phyloP scores from a whole-genome alignment of 2,888 invertebrate genomes.

The Ernsta delagoae region DNA sequence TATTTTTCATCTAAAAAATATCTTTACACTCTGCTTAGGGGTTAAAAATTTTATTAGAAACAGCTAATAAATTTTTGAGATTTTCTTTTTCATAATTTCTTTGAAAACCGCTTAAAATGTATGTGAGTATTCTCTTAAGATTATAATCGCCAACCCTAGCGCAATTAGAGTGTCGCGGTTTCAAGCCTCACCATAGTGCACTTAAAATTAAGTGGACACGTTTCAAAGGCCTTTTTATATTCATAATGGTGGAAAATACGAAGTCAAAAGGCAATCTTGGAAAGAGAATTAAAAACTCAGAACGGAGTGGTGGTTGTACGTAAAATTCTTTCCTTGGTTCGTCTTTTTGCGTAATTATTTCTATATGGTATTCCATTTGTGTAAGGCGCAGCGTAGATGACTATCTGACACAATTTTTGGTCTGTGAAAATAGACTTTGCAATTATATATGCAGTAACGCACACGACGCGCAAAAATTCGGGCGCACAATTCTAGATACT shows the following conservation, averaged over 20 bases:
- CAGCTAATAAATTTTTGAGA: no score
- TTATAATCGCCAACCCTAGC: constrained; percentile 19
- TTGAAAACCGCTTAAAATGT: no score
- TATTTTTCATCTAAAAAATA: no score
- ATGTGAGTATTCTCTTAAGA: no score
- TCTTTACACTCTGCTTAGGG: no score
- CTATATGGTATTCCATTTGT: background rate
- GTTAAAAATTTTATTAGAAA: no score
- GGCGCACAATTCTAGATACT: no score
- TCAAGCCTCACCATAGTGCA: constrained; percentile 23
- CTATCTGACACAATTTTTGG: no score
- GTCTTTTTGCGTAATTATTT: background rate
- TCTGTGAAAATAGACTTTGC: no score
- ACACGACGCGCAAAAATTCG: no score
- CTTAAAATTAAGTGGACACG: constrained; percentile 34
- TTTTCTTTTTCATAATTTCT: no score
- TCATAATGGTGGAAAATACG: constrained; percentile 31
- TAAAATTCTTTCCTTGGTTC: background rate
- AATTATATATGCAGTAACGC: no score
- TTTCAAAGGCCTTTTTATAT: constrained; percentile 31
- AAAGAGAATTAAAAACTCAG: constrained; percentile 17
- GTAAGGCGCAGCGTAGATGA: background rate
- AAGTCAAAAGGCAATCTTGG: constrained; percentile 9
- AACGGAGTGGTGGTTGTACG: background rate
- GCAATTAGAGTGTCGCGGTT: constrained; percentile 25